Percentiles rank a stretch among this genome's conserved stretches.
Evolutionary conservation across 1,140 invertebrate genomes (phyloP).

Genomic region (Diplogasteroides magnus): DNA sequence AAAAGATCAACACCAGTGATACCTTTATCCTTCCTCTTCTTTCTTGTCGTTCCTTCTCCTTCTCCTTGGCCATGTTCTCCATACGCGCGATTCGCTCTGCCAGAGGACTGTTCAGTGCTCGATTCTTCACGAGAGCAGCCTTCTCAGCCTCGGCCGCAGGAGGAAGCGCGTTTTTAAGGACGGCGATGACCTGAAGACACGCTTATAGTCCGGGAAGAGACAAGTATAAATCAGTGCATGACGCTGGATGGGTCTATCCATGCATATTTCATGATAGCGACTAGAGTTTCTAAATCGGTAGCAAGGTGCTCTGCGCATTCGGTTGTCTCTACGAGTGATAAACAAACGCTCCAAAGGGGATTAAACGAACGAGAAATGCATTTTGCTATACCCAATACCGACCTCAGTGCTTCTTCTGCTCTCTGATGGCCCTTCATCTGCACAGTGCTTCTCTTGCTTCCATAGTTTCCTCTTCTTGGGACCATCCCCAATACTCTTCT

Average conservation of each 20-base stretch:
- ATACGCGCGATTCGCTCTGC: not conserved
- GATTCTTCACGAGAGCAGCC: not conserved
- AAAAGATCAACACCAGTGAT: too few relatives aligned
- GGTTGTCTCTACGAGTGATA: too few relatives aligned
- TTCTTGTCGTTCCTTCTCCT: not conserved
- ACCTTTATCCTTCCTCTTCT: not conserved
- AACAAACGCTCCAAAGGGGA: too few relatives aligned
- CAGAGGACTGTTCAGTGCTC: not conserved
- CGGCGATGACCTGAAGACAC: not conserved
- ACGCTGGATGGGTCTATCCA: too few relatives aligned
- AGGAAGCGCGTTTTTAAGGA: not conserved
- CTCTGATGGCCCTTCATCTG: not conserved
- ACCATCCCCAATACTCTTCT: not conserved
- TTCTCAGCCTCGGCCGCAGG: not conserved
- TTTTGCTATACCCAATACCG: too few relatives aligned
- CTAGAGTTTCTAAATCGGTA: too few relatives aligned
- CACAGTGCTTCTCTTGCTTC: not conserved
- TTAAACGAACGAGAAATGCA: too few relatives aligned
- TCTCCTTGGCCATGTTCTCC: not conserved
- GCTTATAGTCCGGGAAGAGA: not conserved
- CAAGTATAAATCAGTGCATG: too few relatives aligned
- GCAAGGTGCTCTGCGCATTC: too few relatives aligned
- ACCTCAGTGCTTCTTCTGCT: not conserved
- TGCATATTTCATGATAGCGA: too few relatives aligned
- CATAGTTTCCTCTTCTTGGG: not conserved